These are phyloP conservation scores for Rotaria macrura DNA, from an alignment of 2,888 invertebrate species.

Conservation along the genomic window DNA sequence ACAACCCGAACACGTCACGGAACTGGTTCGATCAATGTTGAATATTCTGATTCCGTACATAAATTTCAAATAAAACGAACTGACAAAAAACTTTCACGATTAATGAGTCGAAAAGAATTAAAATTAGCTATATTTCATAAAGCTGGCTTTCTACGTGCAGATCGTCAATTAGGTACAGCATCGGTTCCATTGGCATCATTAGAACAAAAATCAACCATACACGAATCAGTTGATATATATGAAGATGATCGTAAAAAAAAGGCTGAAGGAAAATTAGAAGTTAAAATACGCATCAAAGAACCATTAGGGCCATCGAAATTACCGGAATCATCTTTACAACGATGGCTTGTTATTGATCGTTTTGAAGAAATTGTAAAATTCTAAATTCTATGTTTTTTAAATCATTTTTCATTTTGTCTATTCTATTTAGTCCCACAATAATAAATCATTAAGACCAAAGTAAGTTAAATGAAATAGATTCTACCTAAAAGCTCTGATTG, in stretches of 20 bases:
- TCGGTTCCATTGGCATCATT: constrained; percentile 75
- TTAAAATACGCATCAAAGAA: constrained; percentile 73
- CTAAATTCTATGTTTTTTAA: too few species aligned
- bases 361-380: not conserved
- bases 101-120: constrained; percentile 74
- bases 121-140: constrained; percentile 83
- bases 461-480: not conserved
- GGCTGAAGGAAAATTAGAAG: constrained; percentile 77
- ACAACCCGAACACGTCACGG: constrained; percentile 67
- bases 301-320: constrained; percentile 66
- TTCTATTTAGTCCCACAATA: not conserved
- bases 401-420: not conserved
- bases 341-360: constrained; percentile 72
- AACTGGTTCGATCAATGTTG: constrained; percentile 73
- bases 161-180: constrained; percentile 70
- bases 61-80: constrained; percentile 68
- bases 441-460: not conserved
- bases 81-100: constrained; percentile 67
- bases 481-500: too few species aligned
- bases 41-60: constrained; percentile 69
- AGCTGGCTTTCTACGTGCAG: constrained; percentile 84
- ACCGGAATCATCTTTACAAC: constrained; percentile 68
- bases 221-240: constrained; percentile 83
- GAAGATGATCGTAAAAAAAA: constrained; percentile 66
- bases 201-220: constrained; percentile 74